Conservation (phyloP, 2,113 vertebrate species). For the Chloropsis hardwickii region DNA sequence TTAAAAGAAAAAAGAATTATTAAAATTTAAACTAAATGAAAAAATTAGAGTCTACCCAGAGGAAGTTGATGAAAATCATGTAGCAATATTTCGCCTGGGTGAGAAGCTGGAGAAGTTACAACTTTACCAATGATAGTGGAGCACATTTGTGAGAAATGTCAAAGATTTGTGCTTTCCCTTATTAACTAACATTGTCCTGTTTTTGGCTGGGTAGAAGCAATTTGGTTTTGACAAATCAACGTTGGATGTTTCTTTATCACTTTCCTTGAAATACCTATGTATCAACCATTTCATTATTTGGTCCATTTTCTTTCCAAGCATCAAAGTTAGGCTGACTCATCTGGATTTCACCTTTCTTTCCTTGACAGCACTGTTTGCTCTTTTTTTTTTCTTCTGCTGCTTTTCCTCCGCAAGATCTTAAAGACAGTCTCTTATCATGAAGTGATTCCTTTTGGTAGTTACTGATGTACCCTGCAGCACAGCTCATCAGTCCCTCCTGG, state of each 20-base stretch:
- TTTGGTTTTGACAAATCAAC: background rate
- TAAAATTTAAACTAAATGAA: constrained; percentile 8
- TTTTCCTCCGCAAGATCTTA: background rate
- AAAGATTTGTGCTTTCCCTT: background rate
- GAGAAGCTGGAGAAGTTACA: background rate
- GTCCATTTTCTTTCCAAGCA: background rate
- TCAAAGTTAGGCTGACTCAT: background rate
- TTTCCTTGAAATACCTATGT: background rate
- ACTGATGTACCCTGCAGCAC: background rate
- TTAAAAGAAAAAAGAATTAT: background rate
- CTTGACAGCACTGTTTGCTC: background rate
- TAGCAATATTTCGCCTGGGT: accelerated
- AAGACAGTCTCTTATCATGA: background rate
- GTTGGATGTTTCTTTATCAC: background rate
- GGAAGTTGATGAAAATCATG: background rate
- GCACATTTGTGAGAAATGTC: background rate
- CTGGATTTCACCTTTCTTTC: background rate
- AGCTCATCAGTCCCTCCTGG: background rate
- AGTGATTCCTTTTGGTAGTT: background rate
- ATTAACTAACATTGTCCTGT: background rate
- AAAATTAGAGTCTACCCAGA: background rate
- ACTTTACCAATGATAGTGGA: background rate
- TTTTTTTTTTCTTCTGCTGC: background rate
- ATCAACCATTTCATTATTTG: background rate
- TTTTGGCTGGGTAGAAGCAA: background rate